Evolutionary conservation across 2,113 vertebrate genomes (phyloP).

Genomic region (Tretioscincus oriximinensis): DNA sequence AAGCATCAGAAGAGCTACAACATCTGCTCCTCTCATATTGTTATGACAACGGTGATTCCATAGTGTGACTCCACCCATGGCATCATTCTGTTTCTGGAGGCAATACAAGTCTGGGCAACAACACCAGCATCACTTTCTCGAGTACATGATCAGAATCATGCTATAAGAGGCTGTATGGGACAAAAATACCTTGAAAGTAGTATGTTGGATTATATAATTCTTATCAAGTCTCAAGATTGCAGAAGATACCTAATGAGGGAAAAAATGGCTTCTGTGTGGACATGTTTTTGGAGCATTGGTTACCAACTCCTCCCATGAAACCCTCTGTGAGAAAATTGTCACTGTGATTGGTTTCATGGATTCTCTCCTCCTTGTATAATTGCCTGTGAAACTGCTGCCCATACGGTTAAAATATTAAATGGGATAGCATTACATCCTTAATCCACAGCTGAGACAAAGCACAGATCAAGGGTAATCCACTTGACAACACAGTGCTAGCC

Average conservation of each 20-base stretch:
- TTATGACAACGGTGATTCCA: not conserved
- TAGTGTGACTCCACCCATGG: not conserved
- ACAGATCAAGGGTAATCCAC: constrained; percentile 63
- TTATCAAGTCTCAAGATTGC: not conserved
- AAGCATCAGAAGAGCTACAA: not conserved
- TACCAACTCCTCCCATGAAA: not conserved
- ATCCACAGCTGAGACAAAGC: constrained; percentile 68
- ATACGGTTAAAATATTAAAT: constrained; percentile 68
- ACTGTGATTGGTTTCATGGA: constrained; percentile 41
- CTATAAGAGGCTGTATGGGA: not conserved
- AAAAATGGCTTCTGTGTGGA: not conserved
- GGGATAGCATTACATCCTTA: constrained; percentile 64
- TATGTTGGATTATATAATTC: not conserved
- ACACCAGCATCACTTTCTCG: not conserved
- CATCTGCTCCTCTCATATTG: not conserved
- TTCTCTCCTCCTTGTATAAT: constrained; percentile 54
- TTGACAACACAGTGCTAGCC: constrained; percentile 51
- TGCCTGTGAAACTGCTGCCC: constrained; percentile 61
- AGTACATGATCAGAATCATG: not conserved
- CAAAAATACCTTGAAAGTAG: not conserved
- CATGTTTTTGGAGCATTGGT: not conserved
- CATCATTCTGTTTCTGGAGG: not conserved
- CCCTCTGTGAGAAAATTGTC: constrained; percentile 23
- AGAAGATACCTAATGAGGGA: not conserved
- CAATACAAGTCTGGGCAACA: not conserved